phyloP scores from a whole-genome alignment of 2,888 invertebrate species.

The Limnephilus rhombicus region DNA sequence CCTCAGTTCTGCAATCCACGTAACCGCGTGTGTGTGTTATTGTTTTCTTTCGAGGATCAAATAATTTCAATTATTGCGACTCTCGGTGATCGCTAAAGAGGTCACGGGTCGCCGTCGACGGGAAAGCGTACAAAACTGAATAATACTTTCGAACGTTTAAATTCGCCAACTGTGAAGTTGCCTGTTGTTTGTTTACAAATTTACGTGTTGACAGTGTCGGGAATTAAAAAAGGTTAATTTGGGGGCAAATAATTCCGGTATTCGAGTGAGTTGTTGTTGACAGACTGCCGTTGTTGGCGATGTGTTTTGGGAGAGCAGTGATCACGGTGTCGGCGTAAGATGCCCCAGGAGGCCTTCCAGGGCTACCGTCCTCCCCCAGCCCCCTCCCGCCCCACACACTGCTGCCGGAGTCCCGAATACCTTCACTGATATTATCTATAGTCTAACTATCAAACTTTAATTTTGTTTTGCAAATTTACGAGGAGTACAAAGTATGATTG shows the following conservation, averaged over 20 bases:
- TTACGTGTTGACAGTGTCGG: background rate
- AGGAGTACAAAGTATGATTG: background rate
- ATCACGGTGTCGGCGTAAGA: background rate
- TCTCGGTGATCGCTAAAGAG: conserved; percentile 51
- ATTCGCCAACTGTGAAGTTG: conserved; percentile 3
- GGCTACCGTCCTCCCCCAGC: conserved; percentile 21
- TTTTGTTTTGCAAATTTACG: background rate
- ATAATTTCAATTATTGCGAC: conserved; percentile 53
- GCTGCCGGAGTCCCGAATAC: conserved; percentile 17
- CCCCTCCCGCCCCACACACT: conserved; percentile 29
- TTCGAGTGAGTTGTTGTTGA: background rate
- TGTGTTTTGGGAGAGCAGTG: background rate
- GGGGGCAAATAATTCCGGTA: background rate
- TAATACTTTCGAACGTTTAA: conserved; percentile 2
- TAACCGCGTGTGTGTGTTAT: conserved; percentile 56
- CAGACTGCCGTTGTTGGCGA: background rate
- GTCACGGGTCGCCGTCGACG: conserved; percentile 43
- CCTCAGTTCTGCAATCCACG: background rate
- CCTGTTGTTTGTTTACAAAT: conserved; percentile 6
- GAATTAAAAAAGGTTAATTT: background rate
- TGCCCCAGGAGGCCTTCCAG: conserved; percentile 30
- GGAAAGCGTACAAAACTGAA: conserved; percentile 18
- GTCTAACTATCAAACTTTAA: background rate
- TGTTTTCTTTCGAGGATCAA: conserved; percentile 56
- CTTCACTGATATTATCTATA: background rate